Evolutionary conservation across 2,888 invertebrate genomes (phyloP).

Genomic region (Bibio marci): DNA sequence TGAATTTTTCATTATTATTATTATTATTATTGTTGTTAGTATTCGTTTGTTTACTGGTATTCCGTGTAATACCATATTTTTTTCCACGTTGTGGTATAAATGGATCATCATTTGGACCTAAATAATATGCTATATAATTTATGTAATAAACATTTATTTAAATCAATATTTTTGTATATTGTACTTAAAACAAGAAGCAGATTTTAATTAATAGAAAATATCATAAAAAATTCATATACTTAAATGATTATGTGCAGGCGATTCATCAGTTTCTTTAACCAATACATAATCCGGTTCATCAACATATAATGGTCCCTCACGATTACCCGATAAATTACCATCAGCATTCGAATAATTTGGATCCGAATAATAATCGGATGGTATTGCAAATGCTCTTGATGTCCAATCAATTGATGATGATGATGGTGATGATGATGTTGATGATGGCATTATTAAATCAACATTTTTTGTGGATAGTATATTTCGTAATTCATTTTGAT

Average conservation of each 20-base stretch:
- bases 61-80: constrained; percentile 10
- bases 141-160: background rate
- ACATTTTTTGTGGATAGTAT: constrained; percentile 1
- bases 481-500: background rate
- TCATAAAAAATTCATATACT: background rate
- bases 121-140: background rate
- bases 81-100: constrained; percentile 29
- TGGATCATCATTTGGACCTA: constrained; percentile 14
- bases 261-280: background rate
- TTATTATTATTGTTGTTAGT: no score
- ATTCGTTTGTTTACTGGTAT: constrained; percentile 1
- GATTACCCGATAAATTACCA: constrained; percentile 23
- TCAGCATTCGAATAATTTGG: constrained; percentile 18
- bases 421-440: background rate
- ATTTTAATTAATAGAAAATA: no score
- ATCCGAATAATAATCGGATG: constrained; percentile 17
- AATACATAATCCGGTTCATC: constrained; percentile 25
- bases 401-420: constrained; percentile 1
- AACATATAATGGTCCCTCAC: constrained; percentile 22
- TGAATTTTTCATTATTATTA: no score
- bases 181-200: no score
- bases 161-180: no score
- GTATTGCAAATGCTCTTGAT: constrained; percentile 13
- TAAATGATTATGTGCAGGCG: background rate
- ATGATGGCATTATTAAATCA: constrained; percentile 2